Evolutionary conservation across 92 coral and sea anemone genomes (phyloP).

Genomic region (Palythoa heliodiscus): DNA sequence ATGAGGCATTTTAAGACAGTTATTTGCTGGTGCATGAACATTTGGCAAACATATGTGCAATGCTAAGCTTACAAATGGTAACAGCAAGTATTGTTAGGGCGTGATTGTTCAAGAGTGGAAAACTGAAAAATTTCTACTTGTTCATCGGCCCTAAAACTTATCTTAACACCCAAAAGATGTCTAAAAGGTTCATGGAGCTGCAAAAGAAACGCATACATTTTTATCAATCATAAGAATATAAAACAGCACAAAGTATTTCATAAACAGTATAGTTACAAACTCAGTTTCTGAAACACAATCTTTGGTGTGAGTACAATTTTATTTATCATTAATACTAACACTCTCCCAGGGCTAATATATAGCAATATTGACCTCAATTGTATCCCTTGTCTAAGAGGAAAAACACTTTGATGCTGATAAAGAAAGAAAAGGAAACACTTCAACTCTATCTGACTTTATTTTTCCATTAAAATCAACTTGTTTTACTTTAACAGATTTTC

Average conservation of each 20-base stretch:
- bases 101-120: not conserved
- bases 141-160: too few species aligned
- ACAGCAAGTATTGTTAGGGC: not conserved
- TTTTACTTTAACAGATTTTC: not conserved
- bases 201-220: too few species aligned
- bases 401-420: not conserved
- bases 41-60: slow-evolving; percentile 2
- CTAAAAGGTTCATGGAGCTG: too few species aligned
- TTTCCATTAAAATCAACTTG: not conserved
- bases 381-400: not conserved
- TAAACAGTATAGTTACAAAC: too few species aligned
- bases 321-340: not conserved
- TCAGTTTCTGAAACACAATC: not conserved
- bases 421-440: not conserved
- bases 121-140: not conserved
- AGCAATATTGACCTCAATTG: too few species aligned
- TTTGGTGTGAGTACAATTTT: not conserved
- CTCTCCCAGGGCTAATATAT: too few species aligned
- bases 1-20: slow-evolving; percentile 55
- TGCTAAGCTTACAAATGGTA: not conserved
- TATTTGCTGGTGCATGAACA: slow-evolving; percentile 12
- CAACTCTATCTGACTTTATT: not conserved
- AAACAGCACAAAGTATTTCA: not conserved
- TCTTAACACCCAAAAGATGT: too few species aligned
- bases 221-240: too few species aligned